phyloP scores from a whole-genome alignment of 2,888 invertebrate species.

The Eupithecia exiguata region DNA sequence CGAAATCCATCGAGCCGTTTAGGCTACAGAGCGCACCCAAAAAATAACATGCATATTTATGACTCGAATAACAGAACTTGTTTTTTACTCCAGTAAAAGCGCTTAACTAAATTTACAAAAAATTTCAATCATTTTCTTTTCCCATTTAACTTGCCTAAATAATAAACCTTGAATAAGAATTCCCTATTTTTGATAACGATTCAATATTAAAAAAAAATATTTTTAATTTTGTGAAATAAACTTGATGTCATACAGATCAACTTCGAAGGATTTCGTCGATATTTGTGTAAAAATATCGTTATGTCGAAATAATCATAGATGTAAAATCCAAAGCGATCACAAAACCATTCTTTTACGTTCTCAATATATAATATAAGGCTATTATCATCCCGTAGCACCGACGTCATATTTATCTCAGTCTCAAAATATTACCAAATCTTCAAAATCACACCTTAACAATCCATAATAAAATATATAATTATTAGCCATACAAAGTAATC shows the following conservation, averaged over 20 bases:
- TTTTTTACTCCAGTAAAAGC: neutral
- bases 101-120: too few relatives aligned
- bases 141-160: neutral
- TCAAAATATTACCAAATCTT: conserved; percentile 31
- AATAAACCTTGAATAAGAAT: neutral
- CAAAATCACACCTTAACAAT: conserved; percentile 37
- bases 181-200: neutral
- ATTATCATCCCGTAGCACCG: conserved; percentile 54
- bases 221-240: neutral
- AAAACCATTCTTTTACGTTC: conserved; percentile 11
- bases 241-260: neutral
- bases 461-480: conserved; percentile 36
- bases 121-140: too few relatives aligned
- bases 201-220: neutral
- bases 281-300: neutral
- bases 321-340: neutral
- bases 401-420: conserved; percentile 53
- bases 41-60: neutral
- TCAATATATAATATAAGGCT: conserved; percentile 49
- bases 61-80: neutral
- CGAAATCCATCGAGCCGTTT: neutral
- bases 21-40: neutral
- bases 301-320: neutral
- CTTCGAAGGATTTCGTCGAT: neutral
- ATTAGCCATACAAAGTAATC: conserved; percentile 24